These are phyloP conservation scores for Calcarius ornatus DNA, from an alignment of 2,113 vertebrate species.

Conservation along the genomic window DNA sequence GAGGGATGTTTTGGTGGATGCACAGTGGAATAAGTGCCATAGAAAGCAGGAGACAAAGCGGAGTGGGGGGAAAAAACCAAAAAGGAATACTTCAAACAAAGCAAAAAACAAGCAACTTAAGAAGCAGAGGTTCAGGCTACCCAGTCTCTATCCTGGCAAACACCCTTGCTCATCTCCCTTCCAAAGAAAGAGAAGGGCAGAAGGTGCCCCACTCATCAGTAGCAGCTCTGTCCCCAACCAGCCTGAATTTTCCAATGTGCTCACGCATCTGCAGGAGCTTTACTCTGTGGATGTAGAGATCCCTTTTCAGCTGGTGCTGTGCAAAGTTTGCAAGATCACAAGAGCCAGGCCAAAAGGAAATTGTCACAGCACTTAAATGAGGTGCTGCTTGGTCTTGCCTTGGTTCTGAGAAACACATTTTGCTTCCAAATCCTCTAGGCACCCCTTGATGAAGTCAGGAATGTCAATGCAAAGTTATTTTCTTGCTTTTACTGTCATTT, in stretches of 20 bases:
- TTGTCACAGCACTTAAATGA: not conserved
- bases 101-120: not conserved
- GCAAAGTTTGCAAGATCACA: not conserved
- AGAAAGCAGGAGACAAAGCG: not conserved
- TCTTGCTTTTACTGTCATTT: not conserved
- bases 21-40: not conserved
- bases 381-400: not conserved
- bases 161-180: not conserved
- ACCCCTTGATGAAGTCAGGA: not conserved
- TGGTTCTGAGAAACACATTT: not conserved
- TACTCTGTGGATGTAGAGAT: not conserved
- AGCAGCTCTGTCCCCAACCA: not conserved
- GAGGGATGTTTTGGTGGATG: not conserved
- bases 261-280: not conserved
- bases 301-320: not conserved
- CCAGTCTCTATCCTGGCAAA: not conserved
- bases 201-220: not conserved
- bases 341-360: not conserved
- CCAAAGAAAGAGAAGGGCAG: not conserved
- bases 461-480: not conserved
- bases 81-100: fast-evolving
- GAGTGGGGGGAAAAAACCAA: fast-evolving
- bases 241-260: not conserved
- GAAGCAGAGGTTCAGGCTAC: not conserved
- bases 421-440: not conserved